These are phyloP conservation scores for Bombylius discolor DNA, from an alignment of 2,888 invertebrate genomes.

Conservation along the genomic window DNA sequence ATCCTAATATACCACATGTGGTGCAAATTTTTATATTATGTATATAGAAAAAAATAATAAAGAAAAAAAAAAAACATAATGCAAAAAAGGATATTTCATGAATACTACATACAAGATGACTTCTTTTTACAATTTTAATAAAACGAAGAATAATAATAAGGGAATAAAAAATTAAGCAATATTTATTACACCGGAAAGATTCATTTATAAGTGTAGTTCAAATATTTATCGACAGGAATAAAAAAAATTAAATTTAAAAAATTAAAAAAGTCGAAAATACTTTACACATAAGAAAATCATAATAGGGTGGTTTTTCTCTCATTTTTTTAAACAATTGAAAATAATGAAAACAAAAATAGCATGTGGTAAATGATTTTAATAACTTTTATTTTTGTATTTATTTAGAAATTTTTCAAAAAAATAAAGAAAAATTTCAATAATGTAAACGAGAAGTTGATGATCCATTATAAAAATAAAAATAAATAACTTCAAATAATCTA, in stretches of 20 bases:
- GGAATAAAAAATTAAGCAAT: neutral
- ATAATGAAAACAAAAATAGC: slow-evolving; percentile 6
- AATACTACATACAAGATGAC: too few species aligned
- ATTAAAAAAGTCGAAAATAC: too few species aligned
- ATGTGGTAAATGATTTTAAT: slow-evolving; percentile 6
- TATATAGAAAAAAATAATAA: neutral
- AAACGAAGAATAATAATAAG: neutral
- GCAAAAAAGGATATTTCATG: too few species aligned
- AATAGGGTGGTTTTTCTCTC: too few species aligned
- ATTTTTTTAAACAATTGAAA: neutral
- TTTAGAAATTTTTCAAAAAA: neutral
- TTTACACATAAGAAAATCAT: too few species aligned
- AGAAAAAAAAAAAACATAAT: neutral
- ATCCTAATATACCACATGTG: slow-evolving; percentile 12
- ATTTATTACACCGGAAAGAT: neutral
- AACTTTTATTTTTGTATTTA: too few species aligned
- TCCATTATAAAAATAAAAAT: too few species aligned
- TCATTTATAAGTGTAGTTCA: neutral
- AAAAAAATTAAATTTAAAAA: too few species aligned
- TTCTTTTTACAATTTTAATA: too few species aligned
- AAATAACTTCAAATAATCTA: too few species aligned
- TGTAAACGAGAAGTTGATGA: too few species aligned
- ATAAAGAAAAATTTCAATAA: too few species aligned
- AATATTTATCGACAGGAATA: neutral
- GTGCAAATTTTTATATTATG: neutral